phyloP scores from a whole-genome alignment of 2,113 vertebrate species.

The Lamprologus lemairii region DNA sequence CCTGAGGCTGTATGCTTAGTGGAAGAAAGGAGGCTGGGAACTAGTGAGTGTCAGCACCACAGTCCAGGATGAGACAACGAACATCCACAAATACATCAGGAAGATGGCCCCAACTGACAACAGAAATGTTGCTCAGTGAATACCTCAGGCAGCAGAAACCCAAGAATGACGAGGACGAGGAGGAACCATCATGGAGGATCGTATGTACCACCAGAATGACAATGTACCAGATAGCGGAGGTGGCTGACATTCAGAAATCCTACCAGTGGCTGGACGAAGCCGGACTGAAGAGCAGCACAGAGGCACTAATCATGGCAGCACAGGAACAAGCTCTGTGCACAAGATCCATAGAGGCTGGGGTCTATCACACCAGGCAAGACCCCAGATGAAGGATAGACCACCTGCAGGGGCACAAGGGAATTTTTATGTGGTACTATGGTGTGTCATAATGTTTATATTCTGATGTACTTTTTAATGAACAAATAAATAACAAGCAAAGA shows the following conservation, averaged over 20 bases:
- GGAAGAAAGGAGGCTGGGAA: fast-evolving
- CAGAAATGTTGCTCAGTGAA: not conserved
- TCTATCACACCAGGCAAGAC: not conserved
- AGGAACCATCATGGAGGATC: not conserved
- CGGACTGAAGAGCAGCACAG: not conserved
- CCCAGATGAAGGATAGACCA: not conserved
- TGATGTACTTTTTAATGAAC: not conserved
- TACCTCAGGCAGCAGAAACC: not conserved
- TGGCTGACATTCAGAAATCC: not conserved
- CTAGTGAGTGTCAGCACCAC: not conserved
- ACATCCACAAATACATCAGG: not conserved
- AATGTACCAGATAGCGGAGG: not conserved
- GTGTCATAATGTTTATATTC: not conserved
- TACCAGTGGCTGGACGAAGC: not conserved
- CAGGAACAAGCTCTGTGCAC: too few relatives aligned
- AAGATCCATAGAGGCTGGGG: too few relatives aligned
- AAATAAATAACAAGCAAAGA: not conserved
- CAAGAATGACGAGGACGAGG: not conserved
- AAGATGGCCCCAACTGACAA: not conserved
- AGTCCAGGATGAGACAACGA: not conserved
- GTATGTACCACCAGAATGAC: not conserved
- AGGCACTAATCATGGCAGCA: not conserved
- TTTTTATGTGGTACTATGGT: fast-evolving
- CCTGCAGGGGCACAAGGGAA: fast-evolving
- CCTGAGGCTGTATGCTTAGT: fast-evolving